Evolutionary conservation across 1,140 invertebrate genomes (phyloP).

Genomic region (Neodiprion fabricii): DNA sequence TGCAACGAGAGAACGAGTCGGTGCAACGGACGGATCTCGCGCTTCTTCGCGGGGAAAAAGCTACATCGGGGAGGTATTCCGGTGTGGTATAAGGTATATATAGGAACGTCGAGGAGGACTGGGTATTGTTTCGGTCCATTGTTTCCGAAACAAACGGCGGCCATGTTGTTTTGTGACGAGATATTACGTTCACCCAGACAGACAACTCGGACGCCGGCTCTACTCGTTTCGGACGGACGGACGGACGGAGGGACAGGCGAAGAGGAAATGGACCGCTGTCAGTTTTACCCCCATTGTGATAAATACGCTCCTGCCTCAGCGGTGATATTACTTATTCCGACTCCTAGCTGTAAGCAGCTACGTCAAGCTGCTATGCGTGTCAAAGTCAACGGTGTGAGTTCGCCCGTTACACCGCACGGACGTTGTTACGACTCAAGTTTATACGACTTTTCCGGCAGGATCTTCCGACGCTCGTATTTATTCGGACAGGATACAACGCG

Average conservation of each 20-base stretch:
- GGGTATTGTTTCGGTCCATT: constrained; percentile 60
- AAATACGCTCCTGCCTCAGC: constrained; percentile 45
- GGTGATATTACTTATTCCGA: neutral
- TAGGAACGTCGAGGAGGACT: constrained; percentile 37
- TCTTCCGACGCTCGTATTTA: no score
- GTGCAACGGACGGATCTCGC: no score
- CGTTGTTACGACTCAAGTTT: no score
- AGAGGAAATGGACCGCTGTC: constrained; percentile 61
- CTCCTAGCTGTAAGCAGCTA: no score
- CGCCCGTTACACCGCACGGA: no score
- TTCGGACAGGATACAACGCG: no score
- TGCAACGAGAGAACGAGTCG: constrained; percentile 27
- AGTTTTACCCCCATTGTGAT: constrained; percentile 58
- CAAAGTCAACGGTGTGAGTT: no score
- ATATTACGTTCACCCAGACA: constrained; percentile 58
- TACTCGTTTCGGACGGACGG: constrained; percentile 1
- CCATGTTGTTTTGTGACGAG: constrained; percentile 59
- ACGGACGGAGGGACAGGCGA: constrained; percentile 40
- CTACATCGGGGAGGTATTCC: neutral
- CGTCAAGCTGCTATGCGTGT: no score
- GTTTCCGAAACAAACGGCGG: constrained; percentile 61
- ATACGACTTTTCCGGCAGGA: no score
- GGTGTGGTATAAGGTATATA: constrained; percentile 25
- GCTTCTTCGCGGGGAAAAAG: no score
- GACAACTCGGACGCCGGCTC: constrained; percentile 20